Conservation (phyloP, 2,797 vertebrate genomes). For the Alectoris magna region DNA sequence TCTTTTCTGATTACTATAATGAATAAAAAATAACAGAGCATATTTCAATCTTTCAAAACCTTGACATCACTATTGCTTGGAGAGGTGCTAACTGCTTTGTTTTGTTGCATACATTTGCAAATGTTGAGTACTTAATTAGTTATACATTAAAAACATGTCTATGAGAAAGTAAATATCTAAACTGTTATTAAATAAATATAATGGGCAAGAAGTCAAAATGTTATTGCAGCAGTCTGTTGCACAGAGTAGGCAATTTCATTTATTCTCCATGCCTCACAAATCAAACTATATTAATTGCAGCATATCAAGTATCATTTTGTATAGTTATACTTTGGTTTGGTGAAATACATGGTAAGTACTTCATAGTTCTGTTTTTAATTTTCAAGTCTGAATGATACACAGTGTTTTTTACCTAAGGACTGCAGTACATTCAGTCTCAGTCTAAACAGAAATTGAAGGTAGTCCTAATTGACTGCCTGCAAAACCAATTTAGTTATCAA, state of each 20-base stretch:
- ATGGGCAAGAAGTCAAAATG: neutral
- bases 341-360: neutral
- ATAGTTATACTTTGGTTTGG: neutral
- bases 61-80: neutral
- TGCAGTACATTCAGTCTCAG: neutral
- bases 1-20: neutral
- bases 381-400: neutral
- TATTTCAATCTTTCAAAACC: neutral
- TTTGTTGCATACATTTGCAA: neutral
- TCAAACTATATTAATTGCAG: neutral
- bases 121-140: neutral
- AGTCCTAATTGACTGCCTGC: slow-evolving; percentile 75
- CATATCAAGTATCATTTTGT: neutral
- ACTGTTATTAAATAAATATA: neutral
- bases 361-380: neutral
- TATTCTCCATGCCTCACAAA: neutral
- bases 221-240: neutral
- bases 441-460: neutral
- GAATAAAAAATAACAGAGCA: neutral
- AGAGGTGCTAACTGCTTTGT: neutral
- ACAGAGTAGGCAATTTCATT: neutral
- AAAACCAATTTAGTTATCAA: slow-evolving; percentile 53
- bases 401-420: neutral
- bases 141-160: neutral
- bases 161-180: neutral